phyloP scores from a whole-genome alignment of 2,797 vertebrate genomes.

The Sebastes vulpes region DNA sequence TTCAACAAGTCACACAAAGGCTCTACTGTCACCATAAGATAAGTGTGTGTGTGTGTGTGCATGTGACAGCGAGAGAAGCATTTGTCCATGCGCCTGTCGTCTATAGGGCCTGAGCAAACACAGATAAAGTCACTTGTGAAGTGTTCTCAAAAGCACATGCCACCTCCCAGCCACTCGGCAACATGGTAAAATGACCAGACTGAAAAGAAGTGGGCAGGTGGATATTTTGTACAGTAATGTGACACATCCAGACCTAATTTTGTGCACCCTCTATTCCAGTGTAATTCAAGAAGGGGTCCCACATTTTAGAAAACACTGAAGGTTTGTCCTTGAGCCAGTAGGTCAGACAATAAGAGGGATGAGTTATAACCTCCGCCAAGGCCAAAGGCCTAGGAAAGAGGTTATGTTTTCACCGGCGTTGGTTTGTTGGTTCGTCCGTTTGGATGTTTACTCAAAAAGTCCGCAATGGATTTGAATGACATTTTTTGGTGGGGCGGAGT shows the following conservation, averaged over 20 bases:
- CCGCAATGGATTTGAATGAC: no score
- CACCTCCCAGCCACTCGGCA: conserved; percentile 12
- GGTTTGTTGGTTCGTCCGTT: no score
- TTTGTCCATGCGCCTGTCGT: conserved; percentile 38
- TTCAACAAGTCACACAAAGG: conserved; percentile 46
- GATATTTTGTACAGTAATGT: conserved; percentile 7
- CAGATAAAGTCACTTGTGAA: conserved; percentile 71
- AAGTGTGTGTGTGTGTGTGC: conserved; percentile 24
- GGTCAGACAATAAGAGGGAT: background rate
- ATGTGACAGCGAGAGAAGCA: conserved; percentile 9
- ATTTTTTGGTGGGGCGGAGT: no score
- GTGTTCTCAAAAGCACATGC: conserved; percentile 39
- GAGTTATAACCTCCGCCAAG: no score
- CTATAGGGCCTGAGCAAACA: conserved; percentile 70
- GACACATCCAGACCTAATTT: background rate
- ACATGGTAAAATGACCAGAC: conserved; percentile 17
- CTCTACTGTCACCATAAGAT: conserved; percentile 53
- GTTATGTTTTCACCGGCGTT: no score
- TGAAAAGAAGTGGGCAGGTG: conserved; percentile 6
- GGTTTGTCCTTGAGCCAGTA: background rate
- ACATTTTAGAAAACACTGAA: background rate
- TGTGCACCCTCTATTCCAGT: background rate
- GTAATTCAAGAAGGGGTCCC: background rate
- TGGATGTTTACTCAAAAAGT: no score
- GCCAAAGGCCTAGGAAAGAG: no score